A percentile compares a stretch with the other conserved stretches of the same genome.
Conservation (phyloP, 2,113 vertebrate genomes). For the Syrmaticus mikado region DNA sequence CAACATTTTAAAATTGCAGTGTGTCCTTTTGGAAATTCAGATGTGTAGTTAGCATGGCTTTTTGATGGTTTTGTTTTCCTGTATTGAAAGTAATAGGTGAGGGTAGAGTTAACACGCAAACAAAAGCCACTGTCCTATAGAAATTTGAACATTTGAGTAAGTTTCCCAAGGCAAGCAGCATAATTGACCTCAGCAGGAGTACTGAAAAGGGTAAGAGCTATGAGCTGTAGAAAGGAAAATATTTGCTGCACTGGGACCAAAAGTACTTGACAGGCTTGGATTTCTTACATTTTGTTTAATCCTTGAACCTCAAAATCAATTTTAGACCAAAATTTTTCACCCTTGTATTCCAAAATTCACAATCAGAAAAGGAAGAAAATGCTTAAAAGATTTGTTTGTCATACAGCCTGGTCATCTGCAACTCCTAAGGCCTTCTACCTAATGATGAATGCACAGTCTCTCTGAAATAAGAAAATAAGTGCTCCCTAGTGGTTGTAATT, state of each 20-base stretch:
- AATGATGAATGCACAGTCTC: neutral
- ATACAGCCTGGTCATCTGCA: neutral
- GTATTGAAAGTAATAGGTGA: neutral
- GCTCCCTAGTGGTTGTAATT: neutral
- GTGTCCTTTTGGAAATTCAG: neutral
- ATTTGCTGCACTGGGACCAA: neutral
- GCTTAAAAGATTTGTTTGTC: neutral
- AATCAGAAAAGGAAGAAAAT: neutral
- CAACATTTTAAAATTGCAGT: neutral
- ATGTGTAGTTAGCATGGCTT: neutral
- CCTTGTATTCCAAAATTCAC: neutral
- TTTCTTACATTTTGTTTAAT: neutral
- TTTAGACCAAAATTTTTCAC: neutral
- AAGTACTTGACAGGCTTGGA: neutral
- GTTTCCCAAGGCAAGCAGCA: neutral
- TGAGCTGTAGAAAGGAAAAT: neutral
- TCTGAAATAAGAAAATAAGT: neutral
- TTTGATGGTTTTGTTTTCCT: neutral
- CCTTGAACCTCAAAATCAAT: neutral
- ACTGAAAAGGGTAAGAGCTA: neutral
- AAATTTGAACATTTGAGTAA: neutral
- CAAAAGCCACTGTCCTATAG: neutral
- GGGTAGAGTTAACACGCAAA: neutral
- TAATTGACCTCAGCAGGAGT: neutral
- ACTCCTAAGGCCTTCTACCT: neutral